phyloP scores from a whole-genome alignment of 1,140 invertebrate genomes.

The Bombus haemorrhoidalis region DNA sequence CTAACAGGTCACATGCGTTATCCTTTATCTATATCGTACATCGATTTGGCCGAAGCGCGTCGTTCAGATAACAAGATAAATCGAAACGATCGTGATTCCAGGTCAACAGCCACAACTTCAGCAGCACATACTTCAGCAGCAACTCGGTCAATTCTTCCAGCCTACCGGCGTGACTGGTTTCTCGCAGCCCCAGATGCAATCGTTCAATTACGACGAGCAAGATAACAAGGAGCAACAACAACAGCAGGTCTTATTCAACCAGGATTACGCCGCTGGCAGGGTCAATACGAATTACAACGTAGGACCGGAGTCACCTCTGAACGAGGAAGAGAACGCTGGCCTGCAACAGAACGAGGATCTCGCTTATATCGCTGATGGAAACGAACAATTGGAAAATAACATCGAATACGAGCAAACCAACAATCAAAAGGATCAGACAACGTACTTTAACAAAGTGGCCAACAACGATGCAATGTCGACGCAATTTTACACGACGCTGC shows the following conservation, averaged over 20 bases:
- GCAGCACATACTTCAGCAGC: constrained; percentile 80
- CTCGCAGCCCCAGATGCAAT: constrained; percentile 82
- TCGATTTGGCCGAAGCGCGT: background rate
- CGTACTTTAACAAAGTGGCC: constrained; percentile 67
- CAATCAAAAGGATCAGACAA: constrained; percentile 54
- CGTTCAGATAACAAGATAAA: background rate
- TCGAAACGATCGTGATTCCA: constrained; percentile 23
- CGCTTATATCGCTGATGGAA: constrained; percentile 48
- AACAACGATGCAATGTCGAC: constrained; percentile 55
- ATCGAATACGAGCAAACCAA: constrained; percentile 72
- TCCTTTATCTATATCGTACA: constrained; percentile 11
- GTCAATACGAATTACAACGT: constrained; percentile 76
- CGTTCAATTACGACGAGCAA: constrained; percentile 83
- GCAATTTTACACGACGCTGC: constrained; percentile 81
- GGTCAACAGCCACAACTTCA: constrained; percentile 80
- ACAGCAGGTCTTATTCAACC: constrained; percentile 68
- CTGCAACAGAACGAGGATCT: constrained; percentile 54
- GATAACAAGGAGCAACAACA: constrained; percentile 70
- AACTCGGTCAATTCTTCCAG: constrained; percentile 74
- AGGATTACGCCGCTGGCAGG: constrained; percentile 70
- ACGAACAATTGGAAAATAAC: constrained; percentile 73
- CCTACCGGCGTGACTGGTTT: constrained; percentile 68
- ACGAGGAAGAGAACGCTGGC: constrained; percentile 45
- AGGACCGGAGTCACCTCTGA: constrained; percentile 58
- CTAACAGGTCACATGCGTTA: accelerated